These are phyloP conservation scores for Ommatoiulus sabulosus DNA, from an alignment of 2,888 invertebrate genomes.

Conservation along the genomic window DNA sequence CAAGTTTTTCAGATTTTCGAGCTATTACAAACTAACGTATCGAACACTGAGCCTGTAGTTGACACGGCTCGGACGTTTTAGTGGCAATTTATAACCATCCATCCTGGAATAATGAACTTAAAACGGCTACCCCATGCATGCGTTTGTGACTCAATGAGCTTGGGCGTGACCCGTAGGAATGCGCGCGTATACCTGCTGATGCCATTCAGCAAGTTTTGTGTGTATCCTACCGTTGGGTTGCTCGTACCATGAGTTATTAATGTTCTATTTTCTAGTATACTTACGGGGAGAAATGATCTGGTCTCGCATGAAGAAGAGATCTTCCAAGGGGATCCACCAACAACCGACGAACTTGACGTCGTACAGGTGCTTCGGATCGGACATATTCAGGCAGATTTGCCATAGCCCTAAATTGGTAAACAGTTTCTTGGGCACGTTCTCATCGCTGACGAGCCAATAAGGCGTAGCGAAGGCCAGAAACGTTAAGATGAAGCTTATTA, in stretches of 20 bases:
- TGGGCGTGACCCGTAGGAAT: slow-evolving; percentile 48
- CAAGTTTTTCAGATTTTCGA: not conserved
- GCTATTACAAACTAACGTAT: not conserved
- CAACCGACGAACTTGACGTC: slow-evolving; percentile 87
- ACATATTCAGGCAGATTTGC: slow-evolving; percentile 94
- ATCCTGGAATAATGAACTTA: no score
- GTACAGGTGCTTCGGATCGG: slow-evolving; percentile 83
- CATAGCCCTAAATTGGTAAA: slow-evolving; percentile 84
- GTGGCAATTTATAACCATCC: no score
- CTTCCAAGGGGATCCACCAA: slow-evolving; percentile 98
- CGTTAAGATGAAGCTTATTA: slow-evolving; percentile 61
- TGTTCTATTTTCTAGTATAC: slow-evolving; percentile 64
- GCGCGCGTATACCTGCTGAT: not conserved
- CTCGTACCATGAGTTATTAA: not conserved
- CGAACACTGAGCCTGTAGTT: no score
- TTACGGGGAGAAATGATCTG: slow-evolving; percentile 85
- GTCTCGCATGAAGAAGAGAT: slow-evolving; percentile 89
- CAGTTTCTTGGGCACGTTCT: slow-evolving; percentile 77
- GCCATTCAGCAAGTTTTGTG: not conserved
- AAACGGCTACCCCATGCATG: not conserved
- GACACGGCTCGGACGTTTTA: no score
- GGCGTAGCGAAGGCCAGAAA: slow-evolving; percentile 65
- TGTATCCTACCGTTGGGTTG: not conserved
- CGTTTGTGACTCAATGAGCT: not conserved
- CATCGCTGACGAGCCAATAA: slow-evolving; percentile 65